phyloP scores from a whole-genome alignment of 2,797 vertebrate species.

The Leuciscus waleckii region DNA sequence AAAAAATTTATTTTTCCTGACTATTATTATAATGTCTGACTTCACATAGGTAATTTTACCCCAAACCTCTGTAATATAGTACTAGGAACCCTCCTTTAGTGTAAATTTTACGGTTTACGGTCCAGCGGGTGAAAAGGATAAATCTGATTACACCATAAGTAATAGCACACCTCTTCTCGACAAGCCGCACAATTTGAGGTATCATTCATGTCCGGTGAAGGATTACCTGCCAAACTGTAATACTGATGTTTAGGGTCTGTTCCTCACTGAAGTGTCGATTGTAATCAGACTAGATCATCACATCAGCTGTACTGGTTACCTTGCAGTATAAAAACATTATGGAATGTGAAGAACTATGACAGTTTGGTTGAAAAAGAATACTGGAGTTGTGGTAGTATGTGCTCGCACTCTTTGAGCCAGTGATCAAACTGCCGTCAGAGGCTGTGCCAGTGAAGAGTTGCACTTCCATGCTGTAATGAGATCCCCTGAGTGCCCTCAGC shows the following conservation, averaged over 20 bases:
- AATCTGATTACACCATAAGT: not conserved
- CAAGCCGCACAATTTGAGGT: not conserved
- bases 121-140: not conserved
- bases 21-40: not conserved
- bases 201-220: not conserved
- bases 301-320: not conserved
- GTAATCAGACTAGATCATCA: not conserved
- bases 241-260: not conserved
- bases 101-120: not conserved
- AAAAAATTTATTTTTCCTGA: not conserved
- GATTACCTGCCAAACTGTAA: conserved; percentile 4
- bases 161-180: not conserved
- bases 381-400: conserved; percentile 40
- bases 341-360: not conserved
- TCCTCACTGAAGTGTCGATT: not conserved
- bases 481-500: conserved; percentile 67
- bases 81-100: not conserved
- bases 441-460: conserved; percentile 69
- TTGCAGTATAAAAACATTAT: conserved; percentile 7
- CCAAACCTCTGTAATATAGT: not conserved
- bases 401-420: conserved; percentile 46
- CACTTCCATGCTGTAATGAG: conserved; percentile 71
- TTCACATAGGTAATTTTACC: not conserved
- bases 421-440: conserved; percentile 68
- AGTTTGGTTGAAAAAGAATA: conserved; percentile 34